phyloP scores from a whole-genome alignment of 2,888 invertebrate genomes.

The Aleiodes testaceus region DNA sequence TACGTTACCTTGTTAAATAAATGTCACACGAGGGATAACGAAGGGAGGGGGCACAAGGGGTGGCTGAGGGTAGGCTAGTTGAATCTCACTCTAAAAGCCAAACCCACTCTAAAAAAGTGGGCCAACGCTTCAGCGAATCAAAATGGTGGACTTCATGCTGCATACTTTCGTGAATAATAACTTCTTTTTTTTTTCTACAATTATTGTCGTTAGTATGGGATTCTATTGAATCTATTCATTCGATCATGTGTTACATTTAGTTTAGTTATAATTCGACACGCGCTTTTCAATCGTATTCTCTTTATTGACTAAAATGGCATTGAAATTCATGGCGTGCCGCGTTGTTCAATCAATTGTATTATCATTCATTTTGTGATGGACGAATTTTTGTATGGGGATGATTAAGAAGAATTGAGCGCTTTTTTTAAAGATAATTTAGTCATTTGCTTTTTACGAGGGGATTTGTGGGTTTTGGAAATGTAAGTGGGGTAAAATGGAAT shows the following conservation, averaged over 20 bases:
- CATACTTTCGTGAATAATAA: conserved; percentile 5
- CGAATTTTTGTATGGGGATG: too few species aligned
- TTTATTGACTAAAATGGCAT: background rate
- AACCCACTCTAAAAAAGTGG: conserved; percentile 65
- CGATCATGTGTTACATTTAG: background rate
- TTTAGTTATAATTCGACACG: too few species aligned
- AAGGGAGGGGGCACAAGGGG: conserved; percentile 53
- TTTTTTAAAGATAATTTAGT: too few species aligned
- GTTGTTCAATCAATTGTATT: too few species aligned
- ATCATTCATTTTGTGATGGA: too few species aligned
- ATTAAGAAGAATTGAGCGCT: too few species aligned
- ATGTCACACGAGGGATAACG: conserved; percentile 57
- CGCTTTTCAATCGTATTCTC: background rate
- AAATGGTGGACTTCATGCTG: conserved; percentile 60
- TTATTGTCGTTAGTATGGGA: too few species aligned
- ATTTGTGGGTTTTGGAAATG: too few species aligned
- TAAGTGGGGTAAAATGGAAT: too few species aligned
- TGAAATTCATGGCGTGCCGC: too few species aligned
- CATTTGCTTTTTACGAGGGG: too few species aligned
- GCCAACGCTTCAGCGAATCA: conserved; percentile 61
- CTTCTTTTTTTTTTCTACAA: background rate
- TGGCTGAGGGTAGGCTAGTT: conserved; percentile 54
- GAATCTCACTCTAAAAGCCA: conserved; percentile 52
- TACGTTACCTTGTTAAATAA: conserved; percentile 70
- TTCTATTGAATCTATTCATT: too few species aligned